Conservation (phyloP, 1,140 invertebrate genomes). For the Triops longicaudatus region DNA sequence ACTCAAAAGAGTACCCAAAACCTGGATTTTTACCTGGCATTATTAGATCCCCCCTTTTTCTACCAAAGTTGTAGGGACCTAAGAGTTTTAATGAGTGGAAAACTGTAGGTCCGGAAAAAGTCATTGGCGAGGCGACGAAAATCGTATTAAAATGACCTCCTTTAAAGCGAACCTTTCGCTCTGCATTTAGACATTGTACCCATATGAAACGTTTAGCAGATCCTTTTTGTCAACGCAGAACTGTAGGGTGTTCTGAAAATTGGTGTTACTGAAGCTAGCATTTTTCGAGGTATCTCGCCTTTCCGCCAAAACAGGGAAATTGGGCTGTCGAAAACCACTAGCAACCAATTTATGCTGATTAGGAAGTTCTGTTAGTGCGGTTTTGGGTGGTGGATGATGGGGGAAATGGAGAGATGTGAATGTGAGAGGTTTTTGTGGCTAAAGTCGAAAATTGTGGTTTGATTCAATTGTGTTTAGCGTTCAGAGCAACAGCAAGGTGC, state of each 20-base stretch:
- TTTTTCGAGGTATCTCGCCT: not conserved
- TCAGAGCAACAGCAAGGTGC: not conserved
- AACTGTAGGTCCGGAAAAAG: not conserved
- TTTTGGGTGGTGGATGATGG: not conserved
- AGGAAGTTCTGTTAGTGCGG: not conserved
- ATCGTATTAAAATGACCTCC: too few relatives aligned
- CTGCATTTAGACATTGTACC: too few relatives aligned
- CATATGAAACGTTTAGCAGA: too few relatives aligned
- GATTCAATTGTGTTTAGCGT: not conserved
- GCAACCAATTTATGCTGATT: not conserved
- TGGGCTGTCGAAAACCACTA: not conserved
- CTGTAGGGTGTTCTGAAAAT: too few relatives aligned
- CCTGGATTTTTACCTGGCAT: not conserved
- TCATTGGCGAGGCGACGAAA: not conserved
- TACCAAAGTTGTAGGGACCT: not conserved
- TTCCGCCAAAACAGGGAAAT: not conserved
- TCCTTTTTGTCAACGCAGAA: too few relatives aligned
- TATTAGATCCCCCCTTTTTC: not conserved
- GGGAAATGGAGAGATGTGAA: too few relatives aligned
- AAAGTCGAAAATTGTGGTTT: not conserved
- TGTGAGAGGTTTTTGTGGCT: not conserved
- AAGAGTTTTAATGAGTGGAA: conserved; percentile 2
- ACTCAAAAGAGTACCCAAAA: not conserved
- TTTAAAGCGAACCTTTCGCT: too few relatives aligned
- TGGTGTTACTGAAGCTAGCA: too few relatives aligned